Base-by-base conservation (phyloP, 2,888 invertebrate species). In the Drosophila monieri region DNA sequence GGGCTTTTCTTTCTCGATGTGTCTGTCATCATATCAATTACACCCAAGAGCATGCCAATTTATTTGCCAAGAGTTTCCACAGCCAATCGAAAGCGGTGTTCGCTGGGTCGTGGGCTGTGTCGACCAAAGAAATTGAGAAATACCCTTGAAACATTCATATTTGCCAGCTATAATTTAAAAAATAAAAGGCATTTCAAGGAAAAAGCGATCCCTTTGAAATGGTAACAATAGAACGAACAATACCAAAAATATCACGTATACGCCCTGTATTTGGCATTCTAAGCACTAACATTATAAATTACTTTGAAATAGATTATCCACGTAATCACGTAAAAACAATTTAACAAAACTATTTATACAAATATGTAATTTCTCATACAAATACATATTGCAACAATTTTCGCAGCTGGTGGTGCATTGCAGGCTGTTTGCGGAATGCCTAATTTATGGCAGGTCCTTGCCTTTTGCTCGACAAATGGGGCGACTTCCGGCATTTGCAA, bases 11-110 rank as follows among this genome's bases (percentile, higher is more conserved):
- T 65, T 41, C 43, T 55, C 44, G 49, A 67, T 64, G 55, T 62
- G 55, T 73, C 58, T 66, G 53, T 62, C 77, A 73, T 74, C 70
- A 69, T 81, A 85, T 87, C 83, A 83, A 83, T 83, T 83, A 83
- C 85, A 67, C 57, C 70, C 69, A 60, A 73, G 74, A 81, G 68
- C 77, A 74, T 62, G 62, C 88, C 83, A 85, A 85, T 88, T 83
- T 78, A 80, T 75, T 61, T 75, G 62, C 68, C 76, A 76, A 76
- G 68, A 66, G 48, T 49, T 75, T 66, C 51, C 55, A 53, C 49
- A 59, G 62, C 66, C 73, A 61, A 77, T 71, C 66, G 58, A 65
- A 60, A 51, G 59, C 30, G 41, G 35, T 12, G 18, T 66, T 68
- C 41, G 56, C 30, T 9, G 54, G 41, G 44, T 23, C 73, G 62